These are phyloP conservation scores for Thaleichthys pacificus DNA, from an alignment of 2,797 vertebrate species.

Conservation along the genomic window DNA sequence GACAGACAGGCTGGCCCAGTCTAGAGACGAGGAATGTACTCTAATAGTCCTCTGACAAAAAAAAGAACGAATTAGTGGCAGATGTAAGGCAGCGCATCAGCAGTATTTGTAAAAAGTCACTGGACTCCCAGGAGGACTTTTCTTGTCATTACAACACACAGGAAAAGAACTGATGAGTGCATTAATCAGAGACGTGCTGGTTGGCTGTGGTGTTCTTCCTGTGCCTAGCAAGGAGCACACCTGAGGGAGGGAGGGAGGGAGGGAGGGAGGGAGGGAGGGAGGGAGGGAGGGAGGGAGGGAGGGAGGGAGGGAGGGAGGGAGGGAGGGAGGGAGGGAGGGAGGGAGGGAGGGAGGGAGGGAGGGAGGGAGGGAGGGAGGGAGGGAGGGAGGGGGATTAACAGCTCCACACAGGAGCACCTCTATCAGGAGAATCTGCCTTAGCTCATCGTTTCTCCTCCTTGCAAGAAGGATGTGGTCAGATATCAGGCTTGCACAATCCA, in stretches of 20 bases:
- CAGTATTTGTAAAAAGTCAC: slow-evolving; percentile 82
- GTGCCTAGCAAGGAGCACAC: slow-evolving; percentile 32
- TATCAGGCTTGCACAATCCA: slow-evolving; percentile 63
- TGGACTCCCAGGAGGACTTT: slow-evolving; percentile 66
- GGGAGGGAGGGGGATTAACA: slow-evolving; percentile 50
- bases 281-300: neutral
- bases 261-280: neutral
- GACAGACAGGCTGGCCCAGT: slow-evolving; percentile 53
- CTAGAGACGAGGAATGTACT: slow-evolving; percentile 53
- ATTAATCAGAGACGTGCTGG: slow-evolving; percentile 77
- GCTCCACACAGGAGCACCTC: slow-evolving; percentile 45
- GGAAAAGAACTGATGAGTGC: slow-evolving; percentile 85
- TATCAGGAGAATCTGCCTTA: slow-evolving; percentile 70
- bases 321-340: neutral
- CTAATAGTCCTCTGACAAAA: slow-evolving; percentile 54
- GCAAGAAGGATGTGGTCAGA: slow-evolving; percentile 52
- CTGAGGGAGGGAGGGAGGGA: slow-evolving; percentile 51
- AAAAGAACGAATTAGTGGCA: slow-evolving; percentile 46
- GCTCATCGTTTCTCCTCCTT: slow-evolving; percentile 65
- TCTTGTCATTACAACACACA: slow-evolving; percentile 78
- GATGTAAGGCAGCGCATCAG: slow-evolving; percentile 72
- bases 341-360: neutral
- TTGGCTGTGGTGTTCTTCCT: slow-evolving; percentile 45
- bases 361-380: neutral
- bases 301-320: neutral